These are phyloP conservation scores for Capreolus pygargus DNA, from an alignment of 2,113 vertebrate genomes.

Conservation along the genomic window DNA sequence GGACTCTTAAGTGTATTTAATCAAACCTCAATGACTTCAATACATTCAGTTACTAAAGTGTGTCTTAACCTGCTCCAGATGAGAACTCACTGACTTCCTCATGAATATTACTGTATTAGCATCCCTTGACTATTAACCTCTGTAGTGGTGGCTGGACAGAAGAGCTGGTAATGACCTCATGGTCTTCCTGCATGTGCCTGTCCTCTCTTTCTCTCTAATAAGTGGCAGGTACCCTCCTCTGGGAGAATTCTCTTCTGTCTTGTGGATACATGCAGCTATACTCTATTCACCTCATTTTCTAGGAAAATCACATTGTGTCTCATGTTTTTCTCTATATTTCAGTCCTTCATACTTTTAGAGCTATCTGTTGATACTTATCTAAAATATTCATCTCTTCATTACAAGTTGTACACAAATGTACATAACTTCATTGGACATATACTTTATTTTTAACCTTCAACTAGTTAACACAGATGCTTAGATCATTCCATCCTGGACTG, in stretches of 20 bases:
- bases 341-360: not conserved
- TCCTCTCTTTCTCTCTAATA: not conserved
- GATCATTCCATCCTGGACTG: not conserved
- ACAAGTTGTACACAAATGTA: not conserved
- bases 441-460: not conserved
- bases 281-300: not conserved
- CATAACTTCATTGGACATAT: not conserved
- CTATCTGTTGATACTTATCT: not conserved
- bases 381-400: not conserved
- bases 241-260: not conserved
- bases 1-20: slow-evolving; percentile 40
- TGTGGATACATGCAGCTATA: not conserved
- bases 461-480: not conserved
- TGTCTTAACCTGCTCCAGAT: slow-evolving; percentile 49
- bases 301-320: not conserved
- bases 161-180: slow-evolving; percentile 9
- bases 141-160: slow-evolving; percentile 22
- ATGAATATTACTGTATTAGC: slow-evolving; percentile 9
- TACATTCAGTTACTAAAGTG: slow-evolving; percentile 2
- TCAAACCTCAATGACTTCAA: slow-evolving; percentile 35
- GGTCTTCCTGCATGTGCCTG: not conserved
- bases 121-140: slow-evolving; percentile 43
- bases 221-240: not conserved
- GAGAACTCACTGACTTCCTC: not conserved
- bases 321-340: not conserved